A percentile compares a stretch with the other conserved stretches of the same genome.
Conservation (phyloP, 2,797 vertebrate genomes). For the Otus scops region DNA sequence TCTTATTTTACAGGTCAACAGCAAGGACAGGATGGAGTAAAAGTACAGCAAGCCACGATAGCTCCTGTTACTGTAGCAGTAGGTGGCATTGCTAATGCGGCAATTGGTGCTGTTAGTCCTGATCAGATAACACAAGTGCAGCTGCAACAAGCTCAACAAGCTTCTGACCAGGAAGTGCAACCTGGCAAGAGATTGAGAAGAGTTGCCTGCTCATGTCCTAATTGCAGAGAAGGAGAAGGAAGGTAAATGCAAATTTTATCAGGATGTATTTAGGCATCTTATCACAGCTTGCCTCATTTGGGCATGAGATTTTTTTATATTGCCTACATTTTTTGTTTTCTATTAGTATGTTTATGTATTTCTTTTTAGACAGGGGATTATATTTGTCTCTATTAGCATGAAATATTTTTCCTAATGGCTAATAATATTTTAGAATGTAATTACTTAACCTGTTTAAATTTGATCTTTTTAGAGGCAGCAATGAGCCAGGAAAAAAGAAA, state of each 20-base stretch:
- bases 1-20: conserved; percentile 85
- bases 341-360: background rate
- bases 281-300: background rate
- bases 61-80: conserved; percentile 92
- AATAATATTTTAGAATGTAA: background rate
- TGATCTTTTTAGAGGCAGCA: conserved; percentile 83
- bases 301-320: background rate
- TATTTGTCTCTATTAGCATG: background rate
- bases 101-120: conserved; percentile 90
- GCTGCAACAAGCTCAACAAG: conserved; percentile 90
- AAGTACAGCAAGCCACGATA: conserved; percentile 91
- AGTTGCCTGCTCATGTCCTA: conserved; percentile 97
- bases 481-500: conserved; percentile 96
- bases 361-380: background rate
- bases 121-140: conserved; percentile 91
- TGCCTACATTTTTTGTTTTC: background rate
- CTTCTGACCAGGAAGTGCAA: conserved; percentile 91
- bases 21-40: conserved; percentile 91
- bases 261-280: background rate
- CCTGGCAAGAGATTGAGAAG: conserved; percentile 94
- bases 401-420: background rate
- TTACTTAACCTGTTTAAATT: conserved; percentile 24
- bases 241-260: conserved; percentile 78
- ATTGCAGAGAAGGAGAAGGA: conserved; percentile 97
- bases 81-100: conserved; percentile 88